phyloP scores from a whole-genome alignment of 2,888 invertebrate genomes.

The Drosophila mayaguana region DNA sequence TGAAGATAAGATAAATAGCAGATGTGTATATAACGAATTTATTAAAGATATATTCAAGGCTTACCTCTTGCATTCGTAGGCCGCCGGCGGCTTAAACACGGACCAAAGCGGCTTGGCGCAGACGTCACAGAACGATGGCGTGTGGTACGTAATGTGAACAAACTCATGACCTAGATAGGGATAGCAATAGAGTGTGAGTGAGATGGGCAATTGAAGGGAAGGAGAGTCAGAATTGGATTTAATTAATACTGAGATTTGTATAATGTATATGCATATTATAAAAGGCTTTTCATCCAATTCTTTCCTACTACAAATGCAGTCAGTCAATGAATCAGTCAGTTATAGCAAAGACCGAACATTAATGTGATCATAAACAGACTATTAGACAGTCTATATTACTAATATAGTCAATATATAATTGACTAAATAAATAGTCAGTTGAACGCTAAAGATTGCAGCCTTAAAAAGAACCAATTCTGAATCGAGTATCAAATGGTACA shows the following conservation, averaged over 20 bases:
- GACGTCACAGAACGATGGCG: slow-evolving; percentile 98
- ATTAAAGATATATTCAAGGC: not conserved
- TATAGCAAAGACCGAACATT: not conserved
- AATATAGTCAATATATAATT: no score
- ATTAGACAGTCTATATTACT: no score
- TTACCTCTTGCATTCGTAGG: slow-evolving; percentile 96
- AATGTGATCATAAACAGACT: no score
- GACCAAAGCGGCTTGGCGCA: slow-evolving; percentile 99
- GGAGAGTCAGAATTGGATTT: not conserved
- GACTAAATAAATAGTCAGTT: no score
- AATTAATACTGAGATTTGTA: not conserved
- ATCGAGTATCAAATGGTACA: no score
- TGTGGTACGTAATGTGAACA: slow-evolving; percentile 97
- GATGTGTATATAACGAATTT: not conserved
- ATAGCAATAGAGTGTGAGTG: not conserved
- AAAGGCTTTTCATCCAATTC: not conserved
- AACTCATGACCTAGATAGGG: slow-evolving; percentile 93
- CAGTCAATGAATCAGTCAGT: not conserved
- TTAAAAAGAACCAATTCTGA: not conserved
- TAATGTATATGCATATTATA: not conserved
- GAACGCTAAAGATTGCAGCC: not conserved
- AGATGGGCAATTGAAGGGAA: not conserved
- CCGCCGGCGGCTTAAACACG: slow-evolving; percentile 98
- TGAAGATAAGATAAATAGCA: not conserved
- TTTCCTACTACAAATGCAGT: not conserved